phyloP scores from a whole-genome alignment of 2,113 vertebrate genomes.

The Hemiscyllium ocellatum region DNA sequence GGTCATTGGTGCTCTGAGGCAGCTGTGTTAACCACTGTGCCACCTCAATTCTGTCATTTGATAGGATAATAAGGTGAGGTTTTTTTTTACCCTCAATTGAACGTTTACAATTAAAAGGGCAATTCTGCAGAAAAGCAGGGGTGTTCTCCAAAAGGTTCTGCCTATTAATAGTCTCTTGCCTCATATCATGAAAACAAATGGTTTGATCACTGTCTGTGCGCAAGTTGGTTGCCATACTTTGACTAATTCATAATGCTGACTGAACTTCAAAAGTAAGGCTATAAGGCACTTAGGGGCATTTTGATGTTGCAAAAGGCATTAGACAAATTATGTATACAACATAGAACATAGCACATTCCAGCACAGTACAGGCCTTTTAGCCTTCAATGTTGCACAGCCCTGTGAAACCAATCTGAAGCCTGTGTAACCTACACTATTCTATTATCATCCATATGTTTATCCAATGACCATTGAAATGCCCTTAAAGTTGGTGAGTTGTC shows the following conservation, averaged over 20 bases:
- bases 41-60: not conserved
- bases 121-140: not conserved
- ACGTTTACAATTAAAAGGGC: not conserved
- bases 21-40: too few relatives aligned
- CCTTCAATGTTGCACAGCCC: too few relatives aligned
- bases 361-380: too few relatives aligned
- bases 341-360: too few relatives aligned
- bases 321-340: not conserved
- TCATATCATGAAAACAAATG: not conserved
- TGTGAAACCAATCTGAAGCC: too few relatives aligned
- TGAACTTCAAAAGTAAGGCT: not conserved
- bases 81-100: not conserved
- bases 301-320: not conserved
- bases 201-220: not conserved
- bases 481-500: not conserved
- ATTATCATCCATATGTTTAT: too few relatives aligned
- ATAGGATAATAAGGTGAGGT: not conserved
- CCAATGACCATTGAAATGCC: too few relatives aligned
- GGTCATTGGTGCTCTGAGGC: too few relatives aligned
- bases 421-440: too few relatives aligned
- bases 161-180: not conserved
- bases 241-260: not conserved
- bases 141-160: not conserved
- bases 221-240: not conserved
- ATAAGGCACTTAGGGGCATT: not conserved